Base-by-base conservation (phyloP, 1,140 invertebrate genomes). In the Psilanteris sp. region DNA sequence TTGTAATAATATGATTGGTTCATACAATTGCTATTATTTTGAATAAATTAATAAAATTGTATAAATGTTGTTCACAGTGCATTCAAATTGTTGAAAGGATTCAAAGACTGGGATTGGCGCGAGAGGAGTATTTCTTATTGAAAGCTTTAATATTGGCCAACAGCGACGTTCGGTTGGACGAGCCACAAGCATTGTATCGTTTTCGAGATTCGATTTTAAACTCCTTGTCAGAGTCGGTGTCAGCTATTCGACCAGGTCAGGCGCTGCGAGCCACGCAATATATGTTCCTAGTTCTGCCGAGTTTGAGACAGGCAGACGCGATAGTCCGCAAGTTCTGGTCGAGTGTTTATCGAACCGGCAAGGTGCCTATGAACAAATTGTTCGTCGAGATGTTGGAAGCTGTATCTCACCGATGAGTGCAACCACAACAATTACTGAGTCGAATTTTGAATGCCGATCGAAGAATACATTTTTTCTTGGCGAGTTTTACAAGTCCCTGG, bases 301-400 rank as follows among this genome's bases (percentile, higher is more conserved):
- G 94, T 37, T 89, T 99, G 64, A 90, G 96, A 72, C 96, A 97
- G 86, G 94, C 96, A 0, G 97, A 98, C 85, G 91, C 93, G 13
- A 92, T 96, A 11, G 92, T 97, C 37, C 91, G 96, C 37, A 92
- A 93, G 77, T 98, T 97, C 87, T 99, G 97, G 97, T 92, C 93
- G 2, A 91, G 90, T 78, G 92, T 98, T 8, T 95, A 96, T 78
- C 92, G 94, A 79, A 96, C 96, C 70, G 94, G 95, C 9, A 94
- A 94, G 81, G 94, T 97, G 41, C 92, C 93, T 39, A 97, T 99
- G 96, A 98, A 98, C 89, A 98, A 98, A 89, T 91, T 98, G 4
- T 98, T 99, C 86, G 91, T 97, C 15, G 97, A 99, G 90, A 99
- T 99, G 97, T 90, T 98, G 43, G 97, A 64, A 32, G 44, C 44